Evolutionary conservation across 1,140 invertebrate species (phyloP).

Genomic region (Drosophila watanabei): DNA sequence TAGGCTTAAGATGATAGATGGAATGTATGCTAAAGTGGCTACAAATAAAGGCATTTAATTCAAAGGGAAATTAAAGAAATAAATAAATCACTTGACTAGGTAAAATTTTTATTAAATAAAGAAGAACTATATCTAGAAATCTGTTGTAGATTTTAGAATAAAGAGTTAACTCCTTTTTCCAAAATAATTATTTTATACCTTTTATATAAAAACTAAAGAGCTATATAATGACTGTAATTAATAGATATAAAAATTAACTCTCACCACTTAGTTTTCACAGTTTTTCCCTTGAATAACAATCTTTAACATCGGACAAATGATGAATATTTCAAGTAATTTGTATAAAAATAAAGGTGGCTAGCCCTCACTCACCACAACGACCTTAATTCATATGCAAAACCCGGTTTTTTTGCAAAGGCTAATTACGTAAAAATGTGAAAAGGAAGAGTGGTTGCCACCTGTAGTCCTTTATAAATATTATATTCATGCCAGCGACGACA

Average conservation of each 20-base stretch:
- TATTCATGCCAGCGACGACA: slow-evolving; percentile 26
- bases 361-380: slow-evolving; percentile 2
- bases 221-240: neutral
- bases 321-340: slow-evolving; percentile 29
- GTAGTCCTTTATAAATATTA: slow-evolving; percentile 51
- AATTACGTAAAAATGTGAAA: slow-evolving; percentile 46
- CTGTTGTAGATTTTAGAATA: neutral
- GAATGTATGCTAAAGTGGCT: slow-evolving; percentile 9
- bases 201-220: neutral
- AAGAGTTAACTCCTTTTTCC: no score
- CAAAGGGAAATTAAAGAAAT: neutral
- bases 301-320: slow-evolving; percentile 6
- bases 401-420: slow-evolving; percentile 39
- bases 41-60: neutral
- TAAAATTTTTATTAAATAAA: neutral
- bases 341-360: slow-evolving; percentile 1
- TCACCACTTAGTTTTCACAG: neutral
- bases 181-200: no score
- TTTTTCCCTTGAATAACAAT: neutral
- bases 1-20: slow-evolving; percentile 40
- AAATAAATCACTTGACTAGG: neutral
- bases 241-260: neutral
- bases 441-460: slow-evolving; percentile 26
- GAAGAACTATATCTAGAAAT: neutral
- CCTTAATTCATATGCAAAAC: slow-evolving; percentile 57